Conservation (phyloP, 2,888 invertebrate species). For the Strigamia transsilvanica region DNA sequence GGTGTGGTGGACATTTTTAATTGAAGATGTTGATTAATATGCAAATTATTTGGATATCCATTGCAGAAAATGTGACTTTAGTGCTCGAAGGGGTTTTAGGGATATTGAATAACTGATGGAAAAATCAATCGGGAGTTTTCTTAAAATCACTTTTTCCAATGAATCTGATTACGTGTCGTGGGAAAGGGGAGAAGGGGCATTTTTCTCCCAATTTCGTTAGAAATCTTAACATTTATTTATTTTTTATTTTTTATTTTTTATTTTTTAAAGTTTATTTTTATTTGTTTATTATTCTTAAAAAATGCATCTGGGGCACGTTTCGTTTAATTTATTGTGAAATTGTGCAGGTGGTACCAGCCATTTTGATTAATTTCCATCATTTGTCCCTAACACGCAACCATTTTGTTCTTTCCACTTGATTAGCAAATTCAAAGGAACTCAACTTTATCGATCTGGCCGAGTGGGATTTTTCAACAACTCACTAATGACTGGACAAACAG, state of each 20-base stretch:
- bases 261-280: neutral
- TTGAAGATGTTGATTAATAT: slow-evolving; percentile 49
- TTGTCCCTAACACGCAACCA: slow-evolving; percentile 48
- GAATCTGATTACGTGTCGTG: no score
- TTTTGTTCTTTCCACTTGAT: slow-evolving; percentile 49
- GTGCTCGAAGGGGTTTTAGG: slow-evolving; percentile 27
- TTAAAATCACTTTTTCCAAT: slow-evolving; percentile 22
- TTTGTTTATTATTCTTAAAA: neutral
- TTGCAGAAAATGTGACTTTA: slow-evolving; percentile 26
- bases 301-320: slow-evolving; percentile 29
- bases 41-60: slow-evolving; percentile 46
- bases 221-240: no score
- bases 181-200: no score
- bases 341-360: slow-evolving; percentile 49
- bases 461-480: slow-evolving; percentile 46
- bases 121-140: slow-evolving; percentile 32
- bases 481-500: slow-evolving; percentile 48
- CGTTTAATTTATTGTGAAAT: slow-evolving; percentile 41
- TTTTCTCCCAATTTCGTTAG: no score
- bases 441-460: slow-evolving; percentile 45
- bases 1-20: slow-evolving; percentile 36
- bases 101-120: slow-evolving; percentile 45
- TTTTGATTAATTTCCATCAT: slow-evolving; percentile 49
- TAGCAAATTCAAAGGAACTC: slow-evolving; percentile 49
- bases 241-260: neutral